A percentile compares a stretch with the other conserved stretches of the same genome.
These are phyloP conservation scores for Wiebesia pumilae DNA, from an alignment of 1,140 invertebrate genomes.

Conservation along the genomic window DNA sequence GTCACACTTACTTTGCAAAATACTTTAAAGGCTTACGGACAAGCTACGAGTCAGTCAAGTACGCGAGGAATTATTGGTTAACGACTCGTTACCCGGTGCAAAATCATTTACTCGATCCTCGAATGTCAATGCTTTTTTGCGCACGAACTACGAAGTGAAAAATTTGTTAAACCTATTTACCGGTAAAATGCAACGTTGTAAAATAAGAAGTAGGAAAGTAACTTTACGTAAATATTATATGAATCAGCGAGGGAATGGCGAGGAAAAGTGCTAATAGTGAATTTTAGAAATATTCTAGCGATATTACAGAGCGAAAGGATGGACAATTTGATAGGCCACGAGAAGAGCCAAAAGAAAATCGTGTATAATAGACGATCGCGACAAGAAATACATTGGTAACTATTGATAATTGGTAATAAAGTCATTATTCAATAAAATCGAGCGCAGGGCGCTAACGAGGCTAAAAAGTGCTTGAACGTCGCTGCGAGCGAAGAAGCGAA, in stretches of 20 bases:
- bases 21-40: neutral
- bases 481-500: neutral
- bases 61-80: neutral
- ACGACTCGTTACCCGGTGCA: neutral
- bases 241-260: too few species aligned
- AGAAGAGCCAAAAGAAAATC: neutral
- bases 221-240: too few species aligned
- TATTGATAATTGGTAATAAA: slow-evolving; percentile 54
- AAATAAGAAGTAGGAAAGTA: too few species aligned
- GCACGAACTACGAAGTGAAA: too few species aligned
- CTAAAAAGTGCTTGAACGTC: neutral
- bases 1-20: neutral
- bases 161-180: too few species aligned
- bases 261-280: too few species aligned
- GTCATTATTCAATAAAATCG: slow-evolving; percentile 50
- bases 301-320: neutral
- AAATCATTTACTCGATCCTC: neutral
- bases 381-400: slow-evolving; percentile 12
- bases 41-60: neutral
- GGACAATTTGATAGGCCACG: neutral
- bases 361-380: slow-evolving; percentile 15
- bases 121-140: neutral
- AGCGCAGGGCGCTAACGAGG: slow-evolving; percentile 36
- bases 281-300: neutral
- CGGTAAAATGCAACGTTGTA: too few species aligned